These are phyloP conservation scores for Melanotaenia nigrans DNA, from an alignment of 2,797 vertebrate genomes.

Conservation along the genomic window DNA sequence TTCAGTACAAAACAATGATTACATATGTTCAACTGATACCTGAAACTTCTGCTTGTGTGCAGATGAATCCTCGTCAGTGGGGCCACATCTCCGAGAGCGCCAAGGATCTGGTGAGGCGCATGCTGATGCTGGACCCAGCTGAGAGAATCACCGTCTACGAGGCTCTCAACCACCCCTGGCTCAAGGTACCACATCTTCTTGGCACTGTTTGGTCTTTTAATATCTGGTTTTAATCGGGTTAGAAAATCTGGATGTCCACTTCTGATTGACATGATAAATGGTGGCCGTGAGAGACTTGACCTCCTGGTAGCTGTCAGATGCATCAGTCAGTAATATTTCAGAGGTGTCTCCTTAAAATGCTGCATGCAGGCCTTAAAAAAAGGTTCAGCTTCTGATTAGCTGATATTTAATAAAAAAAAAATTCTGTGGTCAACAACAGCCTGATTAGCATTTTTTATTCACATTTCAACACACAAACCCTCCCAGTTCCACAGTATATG, in stretches of 20 bases:
- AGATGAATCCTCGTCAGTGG: conserved; percentile 98
- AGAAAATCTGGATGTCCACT: too few relatives aligned
- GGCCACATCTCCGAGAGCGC: conserved; percentile 99
- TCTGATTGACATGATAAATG: too few relatives aligned
- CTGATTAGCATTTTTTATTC: too few relatives aligned
- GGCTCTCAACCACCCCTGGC: conserved; percentile 98
- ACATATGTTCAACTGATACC: too few relatives aligned
- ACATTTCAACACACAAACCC: too few relatives aligned
- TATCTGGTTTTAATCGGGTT: too few relatives aligned
- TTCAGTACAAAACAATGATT: too few relatives aligned
- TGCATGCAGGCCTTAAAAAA: not conserved
- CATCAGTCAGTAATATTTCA: not conserved
- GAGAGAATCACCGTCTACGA: conserved; percentile 99
- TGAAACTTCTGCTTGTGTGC: not conserved
- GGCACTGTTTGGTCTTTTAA: too few relatives aligned
- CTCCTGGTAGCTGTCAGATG: conserved; percentile 12
- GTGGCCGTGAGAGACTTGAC: not conserved
- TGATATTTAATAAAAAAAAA: not conserved
- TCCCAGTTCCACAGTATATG: too few relatives aligned
- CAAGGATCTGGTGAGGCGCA: conserved; percentile 98
- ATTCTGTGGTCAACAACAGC: not conserved
- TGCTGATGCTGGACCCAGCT: conserved; percentile 98
- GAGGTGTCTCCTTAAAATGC: not conserved
- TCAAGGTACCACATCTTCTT: conserved; percentile 83
- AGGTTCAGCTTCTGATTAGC: not conserved